These are phyloP conservation scores for Python bivittatus DNA, from an alignment of 2,113 vertebrate genomes.

Conservation along the genomic window DNA sequence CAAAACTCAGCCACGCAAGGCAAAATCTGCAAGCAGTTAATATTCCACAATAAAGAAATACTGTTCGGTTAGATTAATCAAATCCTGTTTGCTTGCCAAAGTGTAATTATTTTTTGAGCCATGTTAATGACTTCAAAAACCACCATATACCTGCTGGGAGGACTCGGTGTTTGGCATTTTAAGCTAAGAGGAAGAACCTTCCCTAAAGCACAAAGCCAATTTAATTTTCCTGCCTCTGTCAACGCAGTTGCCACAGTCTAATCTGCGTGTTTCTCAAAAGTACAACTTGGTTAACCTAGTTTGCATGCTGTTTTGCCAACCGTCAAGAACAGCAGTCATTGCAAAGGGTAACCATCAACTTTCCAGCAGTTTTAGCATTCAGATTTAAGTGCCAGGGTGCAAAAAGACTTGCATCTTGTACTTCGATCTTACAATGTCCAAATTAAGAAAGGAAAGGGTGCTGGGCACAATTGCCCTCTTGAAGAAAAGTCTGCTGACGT, in stretches of 20 bases:
- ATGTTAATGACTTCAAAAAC: slow-evolving; percentile 67
- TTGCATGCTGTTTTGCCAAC: background rate
- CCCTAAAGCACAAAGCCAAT: slow-evolving; percentile 11
- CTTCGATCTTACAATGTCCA: background rate
- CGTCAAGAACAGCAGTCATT: slow-evolving; percentile 17
- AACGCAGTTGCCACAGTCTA: slow-evolving; percentile 50
- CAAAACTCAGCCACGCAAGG: background rate
- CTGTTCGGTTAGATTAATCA: slow-evolving; percentile 64
- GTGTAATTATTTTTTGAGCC: slow-evolving; percentile 68
- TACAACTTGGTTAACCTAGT: background rate
- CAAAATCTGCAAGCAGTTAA: slow-evolving; percentile 49
- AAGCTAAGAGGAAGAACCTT: slow-evolving; percentile 44
- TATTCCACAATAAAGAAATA: slow-evolving; percentile 54
- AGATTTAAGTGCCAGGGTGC: background rate
- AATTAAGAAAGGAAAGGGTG: background rate
- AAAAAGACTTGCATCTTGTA: background rate
- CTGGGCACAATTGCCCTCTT: background rate
- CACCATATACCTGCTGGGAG: slow-evolving; percentile 61
- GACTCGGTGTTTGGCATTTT: slow-evolving; percentile 41
- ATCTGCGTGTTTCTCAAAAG: slow-evolving; percentile 39
- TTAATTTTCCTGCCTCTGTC: slow-evolving; percentile 60
- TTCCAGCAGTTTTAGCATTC: background rate
- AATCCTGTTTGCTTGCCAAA: slow-evolving; percentile 58
- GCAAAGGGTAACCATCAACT: slow-evolving; percentile 8
- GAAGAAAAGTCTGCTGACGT: slow-evolving; percentile 26